Evolutionary conservation across 2,113 vertebrate species (phyloP).

Genomic region (Nansenia antarctica): DNA sequence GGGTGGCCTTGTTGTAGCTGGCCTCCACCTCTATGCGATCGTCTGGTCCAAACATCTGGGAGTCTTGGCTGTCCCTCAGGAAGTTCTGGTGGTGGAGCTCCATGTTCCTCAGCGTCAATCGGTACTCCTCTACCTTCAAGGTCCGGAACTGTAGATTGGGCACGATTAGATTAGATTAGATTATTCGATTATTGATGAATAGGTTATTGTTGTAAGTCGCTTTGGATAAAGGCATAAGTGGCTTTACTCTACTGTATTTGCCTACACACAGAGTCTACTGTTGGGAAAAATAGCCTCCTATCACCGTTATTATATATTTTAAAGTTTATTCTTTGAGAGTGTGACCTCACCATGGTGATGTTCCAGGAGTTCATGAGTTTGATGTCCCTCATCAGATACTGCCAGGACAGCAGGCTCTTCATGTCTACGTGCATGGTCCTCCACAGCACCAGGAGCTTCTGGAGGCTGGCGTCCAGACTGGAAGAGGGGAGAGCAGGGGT

Average conservation of each 20-base stretch:
- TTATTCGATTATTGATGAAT: no score
- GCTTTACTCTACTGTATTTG: no score
- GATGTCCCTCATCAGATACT: slow-evolving; percentile 85
- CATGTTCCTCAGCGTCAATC: slow-evolving; percentile 81
- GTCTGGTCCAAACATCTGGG: slow-evolving; percentile 82
- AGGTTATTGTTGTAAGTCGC: neutral
- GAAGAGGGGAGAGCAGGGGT: neutral
- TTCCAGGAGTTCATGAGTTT: slow-evolving; percentile 92
- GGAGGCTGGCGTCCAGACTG: slow-evolving; percentile 85
- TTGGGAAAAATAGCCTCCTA: no score
- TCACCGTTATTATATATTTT: no score
- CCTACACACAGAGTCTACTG: no score
- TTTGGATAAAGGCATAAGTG: no score
- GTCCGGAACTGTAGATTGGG: slow-evolving; percentile 86
- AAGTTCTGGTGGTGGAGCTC: slow-evolving; percentile 93
- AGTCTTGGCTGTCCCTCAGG: slow-evolving; percentile 88
- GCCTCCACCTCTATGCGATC: slow-evolving; percentile 89
- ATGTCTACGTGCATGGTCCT: slow-evolving; percentile 85
- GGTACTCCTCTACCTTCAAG: slow-evolving; percentile 85
- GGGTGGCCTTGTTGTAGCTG: slow-evolving; percentile 79
- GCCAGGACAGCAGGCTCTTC: slow-evolving; percentile 88
- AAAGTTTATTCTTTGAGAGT: no score
- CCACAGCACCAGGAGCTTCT: slow-evolving; percentile 82
- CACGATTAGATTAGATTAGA: no score
- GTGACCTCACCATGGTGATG: slow-evolving; percentile 77